Base-by-base conservation (phyloP, 2,888 invertebrate species). In the Dryobota labecula region DNA sequence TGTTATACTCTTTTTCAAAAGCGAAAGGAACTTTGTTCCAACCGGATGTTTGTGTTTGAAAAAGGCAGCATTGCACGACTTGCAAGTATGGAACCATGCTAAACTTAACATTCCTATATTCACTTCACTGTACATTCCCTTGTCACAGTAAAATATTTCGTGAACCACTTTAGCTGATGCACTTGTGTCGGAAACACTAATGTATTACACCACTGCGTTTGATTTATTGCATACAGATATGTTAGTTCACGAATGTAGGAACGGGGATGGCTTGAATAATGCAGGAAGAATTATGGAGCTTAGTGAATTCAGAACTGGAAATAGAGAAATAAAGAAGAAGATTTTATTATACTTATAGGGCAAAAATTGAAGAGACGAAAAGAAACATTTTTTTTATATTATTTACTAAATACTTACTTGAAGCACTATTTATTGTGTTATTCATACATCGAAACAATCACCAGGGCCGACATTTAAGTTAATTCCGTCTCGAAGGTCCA, bases 141-240 rank as follows among this genome's bases (percentile, higher is more conserved):
- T 66, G 80, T 66, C 60, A 74, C 43, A 58, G 80, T 79, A 64
- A 79, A 85, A 79, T 76, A 70, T 76, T 71, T 74, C 83, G 41
- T 33, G 27, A 64, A 79, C 74, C 85, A 83, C 85, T 85, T 79
- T 70, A 72, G 76, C 72, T 83, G 76, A 83, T 83, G 85, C 73
- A 66, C 61, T 78, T 53, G 49, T 70, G 75, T 62, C 56, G 49
- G 73, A 51, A 61, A 49, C 68, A 49, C 71, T 79, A 74, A 85
- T 76, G 73, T 85, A 85, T 85, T 83, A 73, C 79, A 33, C 47
- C 15, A n/a, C 60, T 70, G 67, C 58, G 38, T 79, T 79, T 85
- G 83, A 83, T 85, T 83, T 85, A 83, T 85, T 70, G 83, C 79
- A 64, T 70, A 72, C 79, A 73, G 71, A 76, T 74, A 82, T 74